Evolutionary conservation across 2,797 vertebrate species (phyloP).

Genomic region (Pogonophryne albipinna): DNA sequence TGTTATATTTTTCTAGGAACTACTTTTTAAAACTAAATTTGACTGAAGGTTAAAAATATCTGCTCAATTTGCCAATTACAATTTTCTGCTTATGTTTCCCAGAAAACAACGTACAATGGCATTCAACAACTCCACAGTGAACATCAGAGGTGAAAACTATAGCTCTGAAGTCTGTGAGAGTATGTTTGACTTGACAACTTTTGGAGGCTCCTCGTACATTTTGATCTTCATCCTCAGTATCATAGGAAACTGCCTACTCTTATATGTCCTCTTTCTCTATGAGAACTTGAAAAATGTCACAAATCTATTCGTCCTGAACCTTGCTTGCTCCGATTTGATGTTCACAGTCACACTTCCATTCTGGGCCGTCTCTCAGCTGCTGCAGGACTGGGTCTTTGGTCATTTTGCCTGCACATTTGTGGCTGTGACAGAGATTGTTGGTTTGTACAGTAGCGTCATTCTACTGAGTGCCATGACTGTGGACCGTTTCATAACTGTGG

Average conservation of each 20-base stretch:
- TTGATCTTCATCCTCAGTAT: no score
- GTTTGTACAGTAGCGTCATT: constrained; percentile 78
- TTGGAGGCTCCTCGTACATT: constrained; percentile 8
- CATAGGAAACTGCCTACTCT: constrained; percentile 46
- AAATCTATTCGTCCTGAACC: constrained; percentile 79
- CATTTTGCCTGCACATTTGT: constrained; percentile 71
- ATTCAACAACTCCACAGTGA: not conserved
- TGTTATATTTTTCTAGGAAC: not conserved
- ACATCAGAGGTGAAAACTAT: accelerated
- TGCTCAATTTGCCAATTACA: not conserved
- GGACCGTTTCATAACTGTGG: constrained; percentile 77
- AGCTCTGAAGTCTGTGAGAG: not conserved
- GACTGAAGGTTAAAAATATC: not conserved
- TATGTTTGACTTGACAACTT: accelerated
- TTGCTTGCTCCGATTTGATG: constrained; percentile 78
- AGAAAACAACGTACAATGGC: constrained; percentile 32
- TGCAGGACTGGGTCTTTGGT: constrained; percentile 79
- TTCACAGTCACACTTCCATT: constrained; percentile 80
- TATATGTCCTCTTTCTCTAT: constrained; percentile 55
- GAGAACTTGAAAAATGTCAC: constrained; percentile 72
- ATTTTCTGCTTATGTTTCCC: constrained; percentile 13
- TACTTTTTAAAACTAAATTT: accelerated
- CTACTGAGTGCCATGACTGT: constrained; percentile 81
- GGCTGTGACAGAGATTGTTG: constrained; percentile 22
- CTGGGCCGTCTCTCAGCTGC: constrained; percentile 58